Evolutionary conservation across 2,113 vertebrate genomes (phyloP).

Genomic region (Oenanthe melanoleuca): DNA sequence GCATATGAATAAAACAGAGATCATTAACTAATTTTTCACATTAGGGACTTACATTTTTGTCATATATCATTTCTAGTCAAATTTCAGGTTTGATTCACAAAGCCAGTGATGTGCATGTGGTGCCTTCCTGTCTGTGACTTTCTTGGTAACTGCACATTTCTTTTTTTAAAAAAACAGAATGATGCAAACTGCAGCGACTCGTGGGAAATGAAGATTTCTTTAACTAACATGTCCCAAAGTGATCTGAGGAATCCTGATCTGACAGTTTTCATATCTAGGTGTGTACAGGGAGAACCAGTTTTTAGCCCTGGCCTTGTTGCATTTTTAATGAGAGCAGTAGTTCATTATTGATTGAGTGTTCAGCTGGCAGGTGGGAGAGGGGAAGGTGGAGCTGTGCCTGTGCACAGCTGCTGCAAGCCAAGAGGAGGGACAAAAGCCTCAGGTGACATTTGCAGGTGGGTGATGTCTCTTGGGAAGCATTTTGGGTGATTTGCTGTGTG

Average conservation of each 20-base stretch:
- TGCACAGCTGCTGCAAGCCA: not conserved
- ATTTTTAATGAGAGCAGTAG: not conserved
- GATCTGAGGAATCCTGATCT: not conserved
- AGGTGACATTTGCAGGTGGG: accelerated
- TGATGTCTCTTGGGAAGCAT: not conserved
- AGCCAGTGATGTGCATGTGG: not conserved
- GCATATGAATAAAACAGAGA: not conserved
- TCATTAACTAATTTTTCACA: not conserved
- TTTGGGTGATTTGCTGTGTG: not conserved
- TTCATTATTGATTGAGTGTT: not conserved
- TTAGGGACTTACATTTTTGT: not conserved
- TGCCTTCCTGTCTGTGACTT: not conserved
- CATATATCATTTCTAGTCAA: not conserved
- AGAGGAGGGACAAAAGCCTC: not conserved
- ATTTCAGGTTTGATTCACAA: not conserved
- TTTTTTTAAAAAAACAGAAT: accelerated
- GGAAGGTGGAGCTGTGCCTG: not conserved
- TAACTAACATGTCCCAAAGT: not conserved
- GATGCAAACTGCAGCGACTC: not conserved
- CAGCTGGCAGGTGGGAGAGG: not conserved
- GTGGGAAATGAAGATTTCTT: not conserved
- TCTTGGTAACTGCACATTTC: not conserved
- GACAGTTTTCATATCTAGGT: not conserved
- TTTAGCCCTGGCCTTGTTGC: not conserved
- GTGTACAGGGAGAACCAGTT: not conserved